These are phyloP conservation scores for Vanessa tameamea DNA, from an alignment of 1,140 invertebrate genomes.

Conservation along the genomic window DNA sequence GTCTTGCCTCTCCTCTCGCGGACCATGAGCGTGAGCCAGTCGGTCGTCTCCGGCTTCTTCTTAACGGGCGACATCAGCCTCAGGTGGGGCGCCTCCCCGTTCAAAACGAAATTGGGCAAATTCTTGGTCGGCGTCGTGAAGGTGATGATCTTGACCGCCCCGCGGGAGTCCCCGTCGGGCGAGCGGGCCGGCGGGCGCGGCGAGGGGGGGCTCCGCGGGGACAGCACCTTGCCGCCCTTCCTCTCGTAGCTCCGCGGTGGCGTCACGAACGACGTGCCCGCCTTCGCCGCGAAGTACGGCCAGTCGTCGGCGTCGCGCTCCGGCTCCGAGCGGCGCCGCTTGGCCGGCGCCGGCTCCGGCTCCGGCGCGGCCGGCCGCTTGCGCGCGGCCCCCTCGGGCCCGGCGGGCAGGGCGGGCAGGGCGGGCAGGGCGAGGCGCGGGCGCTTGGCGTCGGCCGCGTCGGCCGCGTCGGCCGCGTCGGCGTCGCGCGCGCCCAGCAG, in stretches of 20 bases:
- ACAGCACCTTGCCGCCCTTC: constrained; percentile 50
- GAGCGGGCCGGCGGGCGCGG: constrained; percentile 39
- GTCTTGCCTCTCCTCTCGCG: constrained; percentile 79
- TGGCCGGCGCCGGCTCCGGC: constrained; percentile 18
- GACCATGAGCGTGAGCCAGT: constrained; percentile 87
- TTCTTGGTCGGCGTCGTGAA: constrained; percentile 86
- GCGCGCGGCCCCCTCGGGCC: constrained; percentile 38
- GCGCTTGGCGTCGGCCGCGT: constrained; percentile 48
- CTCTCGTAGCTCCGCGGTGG: constrained; percentile 65
- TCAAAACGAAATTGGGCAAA: constrained; percentile 88
- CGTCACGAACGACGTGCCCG: constrained; percentile 60
- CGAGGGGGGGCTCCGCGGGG: constrained; percentile 42
- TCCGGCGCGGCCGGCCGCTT: constrained; percentile 26
- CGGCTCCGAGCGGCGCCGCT: constrained; percentile 33
- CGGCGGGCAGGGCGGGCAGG: constrained; percentile 24
- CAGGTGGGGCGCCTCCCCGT: constrained; percentile 88
- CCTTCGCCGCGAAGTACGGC: constrained; percentile 47
- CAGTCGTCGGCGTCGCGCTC: constrained; percentile 42
- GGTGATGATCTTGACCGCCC: constrained; percentile 44
- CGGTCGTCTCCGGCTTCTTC: constrained; percentile 83
- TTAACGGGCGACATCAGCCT: constrained; percentile 85
- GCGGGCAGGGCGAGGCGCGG: constrained; percentile 51
- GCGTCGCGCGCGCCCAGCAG: too few species aligned
- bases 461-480: constrained; percentile 48
- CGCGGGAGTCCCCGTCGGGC: constrained; percentile 8